A percentile compares a stretch with the other conserved stretches of the same genome.
phyloP scores from a whole-genome alignment of 2,888 invertebrate genomes.

The Onchidella celtica region DNA sequence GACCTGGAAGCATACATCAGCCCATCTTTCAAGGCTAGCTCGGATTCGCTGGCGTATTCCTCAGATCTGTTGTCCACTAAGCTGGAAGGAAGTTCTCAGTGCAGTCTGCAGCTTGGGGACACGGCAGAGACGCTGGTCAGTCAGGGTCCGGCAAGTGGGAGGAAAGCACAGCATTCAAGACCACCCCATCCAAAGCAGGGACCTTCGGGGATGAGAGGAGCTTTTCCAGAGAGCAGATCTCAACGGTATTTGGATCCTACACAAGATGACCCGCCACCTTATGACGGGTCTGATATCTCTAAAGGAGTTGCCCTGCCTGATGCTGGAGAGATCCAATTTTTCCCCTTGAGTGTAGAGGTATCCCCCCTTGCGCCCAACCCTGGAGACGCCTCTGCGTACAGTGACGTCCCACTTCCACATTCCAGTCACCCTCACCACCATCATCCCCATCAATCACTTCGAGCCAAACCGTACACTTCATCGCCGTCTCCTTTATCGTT shows the following conservation, averaged over 20 bases:
- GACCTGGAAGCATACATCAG: neutral
- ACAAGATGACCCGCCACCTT: no score
- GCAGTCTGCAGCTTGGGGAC: constrained; percentile 20
- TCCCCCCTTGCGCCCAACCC: neutral
- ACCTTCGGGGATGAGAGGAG: no score
- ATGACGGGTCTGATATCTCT: neutral
- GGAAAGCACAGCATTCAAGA: no score
- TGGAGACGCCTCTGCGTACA: neutral
- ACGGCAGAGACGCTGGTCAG: constrained; percentile 7
- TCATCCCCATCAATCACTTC: neutral
- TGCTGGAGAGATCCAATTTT: neutral
- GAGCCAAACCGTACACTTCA: neutral
- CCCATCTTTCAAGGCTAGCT: neutral
- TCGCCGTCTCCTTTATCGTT: neutral
- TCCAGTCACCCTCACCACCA: neutral
- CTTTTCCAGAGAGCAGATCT: no score
- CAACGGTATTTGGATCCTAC: no score
- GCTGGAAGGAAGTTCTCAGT: constrained; percentile 18
- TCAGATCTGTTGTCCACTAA: constrained; percentile 11
- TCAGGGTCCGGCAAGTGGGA: no score
- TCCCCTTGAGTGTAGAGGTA: neutral
- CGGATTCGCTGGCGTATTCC: constrained; percentile 27
- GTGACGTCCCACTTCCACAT: neutral
- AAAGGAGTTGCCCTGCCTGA: neutral
- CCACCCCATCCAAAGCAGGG: no score